These are phyloP conservation scores for Philereme transversata DNA, from an alignment of 2,888 invertebrate genomes.

Conservation along the genomic window DNA sequence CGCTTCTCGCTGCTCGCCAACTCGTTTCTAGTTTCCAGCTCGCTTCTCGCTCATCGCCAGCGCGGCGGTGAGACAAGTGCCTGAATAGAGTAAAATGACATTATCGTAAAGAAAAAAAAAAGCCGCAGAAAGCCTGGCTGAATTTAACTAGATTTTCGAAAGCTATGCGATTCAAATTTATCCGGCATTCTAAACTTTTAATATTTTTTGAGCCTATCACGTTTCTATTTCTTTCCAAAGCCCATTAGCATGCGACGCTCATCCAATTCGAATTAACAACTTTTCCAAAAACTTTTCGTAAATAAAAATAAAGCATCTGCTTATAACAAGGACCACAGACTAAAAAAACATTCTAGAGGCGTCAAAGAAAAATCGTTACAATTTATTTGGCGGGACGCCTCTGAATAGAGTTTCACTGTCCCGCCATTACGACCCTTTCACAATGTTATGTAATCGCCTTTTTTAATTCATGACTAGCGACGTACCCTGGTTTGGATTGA, in stretches of 20 bases:
- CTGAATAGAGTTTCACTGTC: slow-evolving; percentile 65
- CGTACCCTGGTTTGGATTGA: neutral
- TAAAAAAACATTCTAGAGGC: slow-evolving; percentile 68
- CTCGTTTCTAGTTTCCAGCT: too few species aligned
- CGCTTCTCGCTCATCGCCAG: too few species aligned
- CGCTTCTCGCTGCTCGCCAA: too few species aligned
- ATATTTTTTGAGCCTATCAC: neutral
- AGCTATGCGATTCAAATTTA: neutral
- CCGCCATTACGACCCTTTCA: slow-evolving; percentile 59
- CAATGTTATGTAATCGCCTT: slow-evolving; percentile 53
- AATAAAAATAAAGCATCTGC: slow-evolving; percentile 15
- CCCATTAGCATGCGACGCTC: slow-evolving; percentile 11
- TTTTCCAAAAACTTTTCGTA: slow-evolving; percentile 4
- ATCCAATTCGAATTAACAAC: slow-evolving; percentile 6
- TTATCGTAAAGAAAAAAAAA: too few species aligned
- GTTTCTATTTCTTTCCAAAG: slow-evolving; percentile 7
- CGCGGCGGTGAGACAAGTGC: too few species aligned
- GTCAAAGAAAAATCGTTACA: slow-evolving; percentile 78
- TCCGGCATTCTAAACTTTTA: neutral
- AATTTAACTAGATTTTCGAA: too few species aligned
- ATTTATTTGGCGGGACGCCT: slow-evolving; percentile 68
- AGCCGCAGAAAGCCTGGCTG: too few species aligned
- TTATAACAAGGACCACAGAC: slow-evolving; percentile 41
- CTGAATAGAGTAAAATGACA: too few species aligned
- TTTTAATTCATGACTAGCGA: slow-evolving; percentile 47